A percentile compares a stretch with the other conserved stretches of the same genome.
Evolutionary conservation across 2,113 vertebrate genomes (phyloP).

Genomic region (Phyllopteryx taeniolatus): DNA sequence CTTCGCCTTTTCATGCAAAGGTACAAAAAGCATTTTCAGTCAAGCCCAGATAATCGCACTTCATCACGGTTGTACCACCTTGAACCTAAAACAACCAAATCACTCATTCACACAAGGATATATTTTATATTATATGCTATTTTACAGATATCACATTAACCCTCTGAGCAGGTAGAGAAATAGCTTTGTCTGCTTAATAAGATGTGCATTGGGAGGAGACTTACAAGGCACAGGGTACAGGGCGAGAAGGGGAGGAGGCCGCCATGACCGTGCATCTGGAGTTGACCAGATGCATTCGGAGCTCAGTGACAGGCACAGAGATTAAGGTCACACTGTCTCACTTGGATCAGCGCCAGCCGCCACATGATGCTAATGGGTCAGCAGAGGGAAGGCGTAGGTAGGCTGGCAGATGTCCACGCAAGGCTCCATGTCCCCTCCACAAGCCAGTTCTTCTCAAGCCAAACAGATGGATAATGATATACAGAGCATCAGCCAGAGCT

Average conservation of each 20-base stretch:
- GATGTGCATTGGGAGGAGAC: constrained; percentile 10
- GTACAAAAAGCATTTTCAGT: too few relatives aligned
- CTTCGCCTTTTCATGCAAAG: not conserved
- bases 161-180: not conserved
- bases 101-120: not conserved
- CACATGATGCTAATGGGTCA: constrained; percentile 60
- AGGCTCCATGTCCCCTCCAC: constrained; percentile 8
- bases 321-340: constrained; percentile 65
- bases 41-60: too few relatives aligned
- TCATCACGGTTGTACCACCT: too few relatives aligned
- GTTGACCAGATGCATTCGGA: constrained; percentile 53
- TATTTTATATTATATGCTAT: not conserved
- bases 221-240: constrained; percentile 25
- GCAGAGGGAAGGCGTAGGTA: constrained; percentile 29
- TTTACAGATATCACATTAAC: not conserved
- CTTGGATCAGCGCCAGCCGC: constrained; percentile 54
- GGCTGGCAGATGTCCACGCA: constrained; percentile 43
- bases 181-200: not conserved
- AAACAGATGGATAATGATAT: constrained; percentile 30
- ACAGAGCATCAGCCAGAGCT: not conserved
- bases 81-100: too few relatives aligned
- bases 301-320: constrained; percentile 39
- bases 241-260: constrained; percentile 8
- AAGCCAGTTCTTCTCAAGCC: constrained; percentile 12
- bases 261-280: constrained; percentile 22